phyloP scores from a whole-genome alignment of 2,888 invertebrate species.

The Eupithecia pulchellata region DNA sequence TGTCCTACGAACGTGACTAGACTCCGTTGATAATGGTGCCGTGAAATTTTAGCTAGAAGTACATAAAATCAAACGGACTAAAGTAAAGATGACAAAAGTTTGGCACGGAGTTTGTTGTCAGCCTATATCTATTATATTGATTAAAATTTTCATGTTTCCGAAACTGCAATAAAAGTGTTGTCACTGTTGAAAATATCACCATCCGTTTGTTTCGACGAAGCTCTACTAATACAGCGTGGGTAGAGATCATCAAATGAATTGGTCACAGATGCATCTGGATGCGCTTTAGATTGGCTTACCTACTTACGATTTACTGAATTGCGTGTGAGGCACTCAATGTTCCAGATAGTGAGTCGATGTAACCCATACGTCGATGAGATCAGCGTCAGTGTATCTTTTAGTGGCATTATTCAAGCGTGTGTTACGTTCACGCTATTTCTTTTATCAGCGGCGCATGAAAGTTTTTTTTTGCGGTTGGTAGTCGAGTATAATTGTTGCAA shows the following conservation, averaged over 20 bases:
- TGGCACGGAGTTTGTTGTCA: too few species aligned
- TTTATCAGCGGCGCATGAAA: background rate
- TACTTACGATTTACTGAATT: conserved; percentile 57
- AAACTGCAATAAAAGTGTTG: background rate
- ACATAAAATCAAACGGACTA: too few species aligned
- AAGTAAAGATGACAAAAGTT: too few species aligned
- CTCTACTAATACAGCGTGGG: conserved; percentile 36
- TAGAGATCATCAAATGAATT: conserved; percentile 59
- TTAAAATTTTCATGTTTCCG: too few species aligned
- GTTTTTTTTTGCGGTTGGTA: background rate
- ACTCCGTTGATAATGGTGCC: background rate
- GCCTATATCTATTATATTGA: too few species aligned
- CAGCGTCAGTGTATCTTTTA: conserved; percentile 11
- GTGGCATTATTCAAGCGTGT: background rate
- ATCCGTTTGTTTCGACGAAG: background rate
- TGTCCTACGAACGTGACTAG: background rate
- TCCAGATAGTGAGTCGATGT: conserved; percentile 26
- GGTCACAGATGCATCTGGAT: conserved; percentile 60
- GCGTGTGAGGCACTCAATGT: conserved; percentile 47
- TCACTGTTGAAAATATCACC: background rate
- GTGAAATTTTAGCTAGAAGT: too few species aligned
- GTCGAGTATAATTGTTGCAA: background rate
- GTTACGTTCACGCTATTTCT: background rate
- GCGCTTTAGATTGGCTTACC: conserved; percentile 58
- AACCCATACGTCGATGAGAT: conserved; percentile 29